Conservation (phyloP, 1,140 invertebrate species). For the Metaphire vulgaris region DNA sequence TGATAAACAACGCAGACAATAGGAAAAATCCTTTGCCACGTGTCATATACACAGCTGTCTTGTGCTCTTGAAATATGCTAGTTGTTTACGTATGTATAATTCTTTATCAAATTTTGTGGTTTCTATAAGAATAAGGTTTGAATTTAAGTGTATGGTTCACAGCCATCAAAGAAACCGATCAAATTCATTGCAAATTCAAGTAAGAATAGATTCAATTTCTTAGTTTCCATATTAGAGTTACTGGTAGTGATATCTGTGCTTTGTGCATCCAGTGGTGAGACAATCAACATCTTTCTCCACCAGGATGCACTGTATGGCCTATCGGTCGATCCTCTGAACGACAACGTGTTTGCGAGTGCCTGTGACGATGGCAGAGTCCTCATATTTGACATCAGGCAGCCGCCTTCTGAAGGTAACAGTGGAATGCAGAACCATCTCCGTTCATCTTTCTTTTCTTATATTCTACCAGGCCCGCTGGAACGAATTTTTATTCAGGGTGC, state of each 20-base stretch:
- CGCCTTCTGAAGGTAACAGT: conserved; percentile 55
- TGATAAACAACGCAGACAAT: no score
- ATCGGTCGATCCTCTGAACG: conserved; percentile 74
- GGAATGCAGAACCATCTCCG: no score
- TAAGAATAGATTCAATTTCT: no score
- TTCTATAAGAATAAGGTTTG: no score
- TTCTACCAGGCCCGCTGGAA: background rate
- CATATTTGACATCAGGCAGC: conserved; percentile 73
- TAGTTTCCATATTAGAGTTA: background rate
- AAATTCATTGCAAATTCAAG: no score
- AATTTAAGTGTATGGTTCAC: no score
- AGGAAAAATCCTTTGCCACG: no score
- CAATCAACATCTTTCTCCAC: conserved; percentile 70
- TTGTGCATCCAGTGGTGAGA: conserved; percentile 57
- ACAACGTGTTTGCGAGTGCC: conserved; percentile 75
- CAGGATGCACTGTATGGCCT: conserved; percentile 83
- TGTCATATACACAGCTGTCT: no score
- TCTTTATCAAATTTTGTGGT: no score
- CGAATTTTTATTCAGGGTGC: background rate
- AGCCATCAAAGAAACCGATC: no score
- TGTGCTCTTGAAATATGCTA: no score
- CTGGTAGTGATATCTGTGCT: conserved; percentile 1
- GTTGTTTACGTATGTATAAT: no score
- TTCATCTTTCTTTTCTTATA: background rate
- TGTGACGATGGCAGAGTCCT: conserved; percentile 81